Conservation (phyloP, 2,113 vertebrate species). For the Octodon degus region DNA sequence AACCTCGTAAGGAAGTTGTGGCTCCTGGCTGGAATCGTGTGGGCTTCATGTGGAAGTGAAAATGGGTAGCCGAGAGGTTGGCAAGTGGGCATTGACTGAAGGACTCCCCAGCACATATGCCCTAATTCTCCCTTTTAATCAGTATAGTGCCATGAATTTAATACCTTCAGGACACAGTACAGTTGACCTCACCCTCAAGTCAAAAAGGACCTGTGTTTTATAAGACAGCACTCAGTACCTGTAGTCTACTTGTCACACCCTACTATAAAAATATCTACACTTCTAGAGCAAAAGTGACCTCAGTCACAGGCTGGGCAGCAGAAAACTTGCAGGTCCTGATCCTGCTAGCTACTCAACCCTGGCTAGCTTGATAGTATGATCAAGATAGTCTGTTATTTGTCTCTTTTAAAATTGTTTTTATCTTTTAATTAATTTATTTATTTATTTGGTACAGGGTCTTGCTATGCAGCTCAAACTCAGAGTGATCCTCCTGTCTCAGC, state of each 20-base stretch:
- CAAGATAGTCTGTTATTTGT: background rate
- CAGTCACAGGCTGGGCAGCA: background rate
- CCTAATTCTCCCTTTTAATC: background rate
- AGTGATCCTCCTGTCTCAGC: too few species aligned
- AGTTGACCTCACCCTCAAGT: background rate
- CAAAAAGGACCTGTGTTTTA: background rate
- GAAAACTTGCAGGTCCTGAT: background rate
- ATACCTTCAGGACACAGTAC: background rate
- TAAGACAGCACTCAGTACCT: background rate
- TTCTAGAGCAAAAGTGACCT: slow-evolving; percentile 17
- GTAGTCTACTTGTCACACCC: background rate
- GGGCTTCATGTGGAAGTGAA: background rate
- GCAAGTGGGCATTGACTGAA: background rate
- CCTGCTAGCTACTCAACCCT: background rate
- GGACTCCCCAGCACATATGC: background rate
- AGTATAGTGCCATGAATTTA: background rate
- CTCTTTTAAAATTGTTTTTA: too few species aligned
- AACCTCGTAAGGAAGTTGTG: background rate
- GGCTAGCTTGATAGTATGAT: background rate
- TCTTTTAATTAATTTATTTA: too few species aligned
- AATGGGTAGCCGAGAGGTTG: background rate
- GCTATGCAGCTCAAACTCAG: too few species aligned
- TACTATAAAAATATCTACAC: background rate
- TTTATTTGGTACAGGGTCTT: too few species aligned
- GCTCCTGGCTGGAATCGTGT: background rate